Evolutionary conservation across 2,113 vertebrate genomes (phyloP).

Genomic region (Cranoglanis bouderius): DNA sequence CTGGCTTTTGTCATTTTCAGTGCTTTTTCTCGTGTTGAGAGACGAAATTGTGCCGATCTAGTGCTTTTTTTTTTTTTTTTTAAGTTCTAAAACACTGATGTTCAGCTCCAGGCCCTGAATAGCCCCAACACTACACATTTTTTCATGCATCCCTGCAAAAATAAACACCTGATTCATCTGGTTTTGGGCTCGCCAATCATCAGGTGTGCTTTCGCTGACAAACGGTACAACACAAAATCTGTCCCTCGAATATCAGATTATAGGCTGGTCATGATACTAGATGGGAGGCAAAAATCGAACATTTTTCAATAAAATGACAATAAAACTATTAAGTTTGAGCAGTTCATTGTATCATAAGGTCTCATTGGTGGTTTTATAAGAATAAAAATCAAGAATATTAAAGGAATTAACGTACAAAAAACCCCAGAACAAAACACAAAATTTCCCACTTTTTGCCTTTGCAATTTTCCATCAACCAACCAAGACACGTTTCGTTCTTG

Average conservation of each 20-base stretch:
- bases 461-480: too few relatives aligned
- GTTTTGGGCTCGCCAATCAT: slow-evolving; percentile 28
- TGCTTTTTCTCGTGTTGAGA: slow-evolving; percentile 10
- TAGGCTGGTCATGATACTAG: neutral
- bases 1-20: slow-evolving; percentile 42
- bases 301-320: neutral
- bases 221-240: neutral
- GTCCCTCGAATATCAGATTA: neutral
- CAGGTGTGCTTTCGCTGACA: slow-evolving; percentile 45
- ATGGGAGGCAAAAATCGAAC: neutral
- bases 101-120: slow-evolving; percentile 26
- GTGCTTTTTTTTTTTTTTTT: slow-evolving; percentile 32
- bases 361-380: neutral
- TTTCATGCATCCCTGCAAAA: slow-evolving; percentile 41
- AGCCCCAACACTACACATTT: slow-evolving; percentile 38
- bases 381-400: neutral
- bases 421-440: too few relatives aligned
- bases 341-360: neutral
- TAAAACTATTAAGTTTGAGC: neutral
- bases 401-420: neutral
- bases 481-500: neutral
- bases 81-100: slow-evolving; percentile 38
- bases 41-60: slow-evolving; percentile 8
- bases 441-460: too few relatives aligned
- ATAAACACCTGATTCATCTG: slow-evolving; percentile 45